phyloP scores from a whole-genome alignment of 2,888 invertebrate species.

The Luperina nickerlii region DNA sequence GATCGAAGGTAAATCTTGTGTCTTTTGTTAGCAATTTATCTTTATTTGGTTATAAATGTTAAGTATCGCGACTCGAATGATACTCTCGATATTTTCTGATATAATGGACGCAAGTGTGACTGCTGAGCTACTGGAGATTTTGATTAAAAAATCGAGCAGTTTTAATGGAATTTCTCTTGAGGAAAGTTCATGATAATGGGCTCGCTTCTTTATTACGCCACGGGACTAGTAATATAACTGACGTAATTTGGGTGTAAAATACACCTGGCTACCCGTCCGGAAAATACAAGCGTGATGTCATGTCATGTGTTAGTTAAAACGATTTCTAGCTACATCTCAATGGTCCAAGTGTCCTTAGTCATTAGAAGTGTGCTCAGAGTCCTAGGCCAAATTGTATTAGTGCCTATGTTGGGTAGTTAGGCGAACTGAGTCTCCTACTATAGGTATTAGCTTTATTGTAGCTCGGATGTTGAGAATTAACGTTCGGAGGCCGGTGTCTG shows the following conservation, averaged over 20 bases:
- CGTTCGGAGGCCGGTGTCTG: slow-evolving; percentile 38
- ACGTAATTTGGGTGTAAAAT: background rate
- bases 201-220: background rate
- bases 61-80: background rate
- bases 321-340: background rate
- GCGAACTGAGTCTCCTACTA: slow-evolving; percentile 63
- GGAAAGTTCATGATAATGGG: background rate
- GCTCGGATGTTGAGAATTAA: slow-evolving; percentile 27
- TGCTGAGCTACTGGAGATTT: background rate
- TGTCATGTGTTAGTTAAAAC: background rate
- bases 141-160: background rate
- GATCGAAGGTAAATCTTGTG: background rate
- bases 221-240: background rate
- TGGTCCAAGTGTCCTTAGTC: slow-evolving; percentile 5
- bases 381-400: slow-evolving; percentile 66
- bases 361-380: slow-evolving; percentile 38
- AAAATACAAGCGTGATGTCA: background rate
- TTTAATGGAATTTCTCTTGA: background rate
- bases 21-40: background rate
- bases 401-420: slow-evolving; percentile 64
- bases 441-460: slow-evolving; percentile 62
- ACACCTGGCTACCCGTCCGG: background rate
- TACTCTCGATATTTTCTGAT: background rate
- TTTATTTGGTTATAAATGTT: background rate
- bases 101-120: background rate